These are phyloP conservation scores for Etheostoma cragini DNA, from an alignment of 2,113 vertebrate genomes.

Conservation along the genomic window DNA sequence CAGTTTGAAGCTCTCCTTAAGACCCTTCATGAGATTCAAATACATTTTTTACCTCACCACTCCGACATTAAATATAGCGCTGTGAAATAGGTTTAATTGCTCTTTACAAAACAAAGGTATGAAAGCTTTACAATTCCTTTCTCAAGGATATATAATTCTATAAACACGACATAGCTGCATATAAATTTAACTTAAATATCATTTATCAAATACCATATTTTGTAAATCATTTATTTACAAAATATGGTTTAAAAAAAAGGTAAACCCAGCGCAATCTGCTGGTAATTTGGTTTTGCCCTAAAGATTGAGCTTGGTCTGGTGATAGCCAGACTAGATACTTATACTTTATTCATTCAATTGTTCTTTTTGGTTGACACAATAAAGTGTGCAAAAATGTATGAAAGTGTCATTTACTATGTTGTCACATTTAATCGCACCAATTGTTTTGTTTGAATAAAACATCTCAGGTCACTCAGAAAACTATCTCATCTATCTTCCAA, in stretches of 20 bases:
- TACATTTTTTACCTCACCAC: not conserved
- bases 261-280: too few relatives aligned
- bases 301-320: too few relatives aligned
- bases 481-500: too few relatives aligned
- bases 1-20: conserved; percentile 16
- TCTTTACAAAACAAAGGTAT: not conserved
- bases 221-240: conserved; percentile 20
- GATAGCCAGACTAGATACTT: not conserved
- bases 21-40: conserved; percentile 13
- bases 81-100: conserved; percentile 15
- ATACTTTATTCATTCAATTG: conserved; percentile 49
- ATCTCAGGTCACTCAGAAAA: not conserved
- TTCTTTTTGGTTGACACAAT: conserved; percentile 65
- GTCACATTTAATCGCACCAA: not conserved
- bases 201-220: too few relatives aligned
- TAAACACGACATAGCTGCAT: conserved; percentile 5
- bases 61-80: conserved; percentile 2
- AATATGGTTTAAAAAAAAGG: not conserved
- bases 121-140: not conserved
- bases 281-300: too few relatives aligned
- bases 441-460: not conserved
- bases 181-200: conserved; percentile 30
- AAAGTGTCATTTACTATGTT: conserved; percentile 48
- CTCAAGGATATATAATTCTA: conserved; percentile 5
- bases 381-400: conserved; percentile 58